A percentile compares a stretch with the other conserved stretches of the same genome.
Conservation (phyloP, 2,888 invertebrate genomes). For the Troides helena region DNA sequence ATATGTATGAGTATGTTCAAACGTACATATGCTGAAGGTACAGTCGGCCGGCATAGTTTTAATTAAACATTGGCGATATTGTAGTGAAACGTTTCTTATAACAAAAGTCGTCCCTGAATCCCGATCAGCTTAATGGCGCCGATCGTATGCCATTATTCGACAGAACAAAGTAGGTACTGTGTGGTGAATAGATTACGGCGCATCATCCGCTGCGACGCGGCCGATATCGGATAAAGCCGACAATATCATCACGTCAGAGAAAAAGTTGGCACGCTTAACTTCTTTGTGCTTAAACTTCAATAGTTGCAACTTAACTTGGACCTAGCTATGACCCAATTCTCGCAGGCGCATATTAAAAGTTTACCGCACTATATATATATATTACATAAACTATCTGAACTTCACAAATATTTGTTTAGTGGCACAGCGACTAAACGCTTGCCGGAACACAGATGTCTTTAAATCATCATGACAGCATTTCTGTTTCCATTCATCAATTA, state of each 20-base stretch:
- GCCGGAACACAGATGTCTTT: too few species aligned
- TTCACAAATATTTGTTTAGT: too few species aligned
- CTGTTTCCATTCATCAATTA: too few species aligned
- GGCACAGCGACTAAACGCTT: too few species aligned
- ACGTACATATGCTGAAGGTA: too few species aligned
- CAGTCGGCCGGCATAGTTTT: too few species aligned
- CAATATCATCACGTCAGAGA: constrained; percentile 11
- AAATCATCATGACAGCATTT: too few species aligned
- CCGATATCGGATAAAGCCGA: constrained; percentile 4
- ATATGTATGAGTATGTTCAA: background rate
- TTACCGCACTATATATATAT: too few species aligned
- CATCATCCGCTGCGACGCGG: background rate
- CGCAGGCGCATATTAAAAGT: too few species aligned
- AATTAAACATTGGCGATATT: background rate
- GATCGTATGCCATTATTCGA: constrained; percentile 18
- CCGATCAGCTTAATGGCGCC: constrained; percentile 9
- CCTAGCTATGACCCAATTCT: too few species aligned
- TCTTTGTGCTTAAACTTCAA: constrained; percentile 3
- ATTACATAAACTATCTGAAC: too few species aligned
- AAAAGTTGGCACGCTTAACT: constrained; percentile 11
- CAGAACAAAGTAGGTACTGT: constrained; percentile 18
- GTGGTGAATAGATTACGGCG: constrained; percentile 14
- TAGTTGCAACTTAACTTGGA: constrained; percentile 1
- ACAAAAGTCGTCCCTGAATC: constrained; percentile 1
- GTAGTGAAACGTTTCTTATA: background rate